phyloP scores from a whole-genome alignment of 2,888 invertebrate species.

The Copidosoma aretas region DNA sequence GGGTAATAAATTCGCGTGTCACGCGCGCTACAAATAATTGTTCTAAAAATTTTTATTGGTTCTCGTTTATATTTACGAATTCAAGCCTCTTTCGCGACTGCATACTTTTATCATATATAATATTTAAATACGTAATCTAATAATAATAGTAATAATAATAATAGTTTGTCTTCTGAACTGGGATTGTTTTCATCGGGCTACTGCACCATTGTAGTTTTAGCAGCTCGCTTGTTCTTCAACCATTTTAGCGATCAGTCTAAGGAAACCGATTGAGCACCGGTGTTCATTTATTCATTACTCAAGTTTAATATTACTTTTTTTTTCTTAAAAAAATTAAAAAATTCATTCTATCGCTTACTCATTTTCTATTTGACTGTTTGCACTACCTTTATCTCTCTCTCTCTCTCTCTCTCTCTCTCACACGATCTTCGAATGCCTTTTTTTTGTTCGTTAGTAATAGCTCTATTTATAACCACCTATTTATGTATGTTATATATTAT shows the following conservation, averaged over 20 bases:
- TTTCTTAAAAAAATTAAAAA: constrained; percentile 40
- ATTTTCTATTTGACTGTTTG: constrained; percentile 13
- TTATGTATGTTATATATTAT: constrained; percentile 17
- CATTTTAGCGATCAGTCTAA: constrained; percentile 37
- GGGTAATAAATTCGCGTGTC: constrained; percentile 51
- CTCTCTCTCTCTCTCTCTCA: constrained; percentile 4
- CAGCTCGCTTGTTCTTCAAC: constrained; percentile 8
- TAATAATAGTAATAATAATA: too few species aligned
- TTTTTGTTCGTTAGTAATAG: constrained; percentile 14
- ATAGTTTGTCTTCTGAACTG: background rate
- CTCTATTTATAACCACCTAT: constrained; percentile 24
- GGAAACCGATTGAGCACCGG: constrained; percentile 36
- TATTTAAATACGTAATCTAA: too few species aligned
- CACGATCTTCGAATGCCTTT: background rate
- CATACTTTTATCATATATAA: too few species aligned
- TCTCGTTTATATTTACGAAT: background rate
- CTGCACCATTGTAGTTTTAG: background rate
- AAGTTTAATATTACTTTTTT: too few species aligned
- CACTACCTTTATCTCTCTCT: constrained; percentile 18
- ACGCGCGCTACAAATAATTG: constrained; percentile 39
- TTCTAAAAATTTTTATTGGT: constrained; percentile 1
- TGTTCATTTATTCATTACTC: constrained; percentile 30
- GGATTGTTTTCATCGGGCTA: background rate
- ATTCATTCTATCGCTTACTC: constrained; percentile 24
- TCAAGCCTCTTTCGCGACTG: constrained; percentile 36